Conservation (phyloP, 2,888 invertebrate species). For the Sphaerophoria rueppellii region DNA sequence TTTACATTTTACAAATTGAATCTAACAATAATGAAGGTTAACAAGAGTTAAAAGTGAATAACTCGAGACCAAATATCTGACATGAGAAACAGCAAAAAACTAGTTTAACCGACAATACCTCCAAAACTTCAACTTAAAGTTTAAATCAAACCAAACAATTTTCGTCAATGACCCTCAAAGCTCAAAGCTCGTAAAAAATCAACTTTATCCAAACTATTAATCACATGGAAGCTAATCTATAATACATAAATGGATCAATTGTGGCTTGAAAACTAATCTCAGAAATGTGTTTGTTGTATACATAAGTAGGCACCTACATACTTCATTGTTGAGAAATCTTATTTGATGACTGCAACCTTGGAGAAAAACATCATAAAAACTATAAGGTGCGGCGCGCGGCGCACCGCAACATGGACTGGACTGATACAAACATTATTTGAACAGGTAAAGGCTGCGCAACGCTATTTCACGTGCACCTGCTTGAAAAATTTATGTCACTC, state of each 20-base stretch:
- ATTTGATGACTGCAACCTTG: constrained; percentile 15
- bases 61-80: no score
- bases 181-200: neutral
- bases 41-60: no score
- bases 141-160: neutral
- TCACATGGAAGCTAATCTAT: neutral
- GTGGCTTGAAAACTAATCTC: constrained; percentile 4
- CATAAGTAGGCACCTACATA: neutral
- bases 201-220: constrained; percentile 2
- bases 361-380: neutral
- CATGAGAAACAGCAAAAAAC: no score
- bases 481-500: no score
- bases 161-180: constrained; percentile 21
- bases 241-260: constrained; percentile 19
- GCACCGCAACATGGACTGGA: no score
- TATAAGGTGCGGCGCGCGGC: neutral
- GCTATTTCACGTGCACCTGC: no score
- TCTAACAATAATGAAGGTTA: no score
- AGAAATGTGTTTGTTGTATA: neutral
- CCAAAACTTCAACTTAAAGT: no score
- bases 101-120: no score
- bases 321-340: constrained; percentile 27
- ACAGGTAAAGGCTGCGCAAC: no score
- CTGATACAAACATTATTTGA: no score
- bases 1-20: no score